Base-by-base conservation (phyloP, 2,797 vertebrate species). In the Mallotus villosus region DNA sequence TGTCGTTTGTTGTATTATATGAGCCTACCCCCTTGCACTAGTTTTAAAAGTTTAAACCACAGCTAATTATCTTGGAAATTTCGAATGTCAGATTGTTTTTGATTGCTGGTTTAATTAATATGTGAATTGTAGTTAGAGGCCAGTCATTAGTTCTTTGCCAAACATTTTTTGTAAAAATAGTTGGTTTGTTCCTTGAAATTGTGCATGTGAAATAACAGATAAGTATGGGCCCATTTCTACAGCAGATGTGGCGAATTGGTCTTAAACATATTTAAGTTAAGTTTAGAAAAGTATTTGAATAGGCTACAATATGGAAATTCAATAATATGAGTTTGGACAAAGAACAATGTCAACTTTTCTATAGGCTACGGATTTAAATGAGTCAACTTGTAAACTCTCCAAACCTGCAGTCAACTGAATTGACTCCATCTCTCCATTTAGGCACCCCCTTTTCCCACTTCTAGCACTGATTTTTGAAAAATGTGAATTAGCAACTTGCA, bases 381-480 rank as follows among this genome's bases (percentile, higher is more conserved):
- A 46, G 41, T 17, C 11, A 22, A 12, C 58, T 5, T 25, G 58
- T 4, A 37, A 14, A 25, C 14, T 17, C 22, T 46, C 60, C 25
- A 62, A 62, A 6, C 7, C 24, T 16, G 60, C 27, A 29, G 27
- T 19, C 12, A 59, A 59, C 19, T 17, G 3, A 55, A 17, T n/a
- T 70, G 1, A 3, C 12, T 57, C 19, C 12, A 24, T 53, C 25
- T 68, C 27, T 61, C 55, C 16, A 64, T 29, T 66, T 71, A 97
- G 96, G 90, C 96, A 97, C 86, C 95, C 96, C 74, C 92, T 97
- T 75, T 97, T 97, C 87, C 96, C 96, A 85, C 93, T 97, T 83
- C 94, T 97, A 87, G 95, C 95, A 91, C 94, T 97, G 93, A 95
- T 97, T 88, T 96, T 97, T 91, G 95, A 96, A 87, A 97, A 97